Evolutionary conservation across 2,888 invertebrate species (phyloP), one percentile per base, ranked within the genome.

Genomic region (Dorcus parallelipipedus): DNA sequence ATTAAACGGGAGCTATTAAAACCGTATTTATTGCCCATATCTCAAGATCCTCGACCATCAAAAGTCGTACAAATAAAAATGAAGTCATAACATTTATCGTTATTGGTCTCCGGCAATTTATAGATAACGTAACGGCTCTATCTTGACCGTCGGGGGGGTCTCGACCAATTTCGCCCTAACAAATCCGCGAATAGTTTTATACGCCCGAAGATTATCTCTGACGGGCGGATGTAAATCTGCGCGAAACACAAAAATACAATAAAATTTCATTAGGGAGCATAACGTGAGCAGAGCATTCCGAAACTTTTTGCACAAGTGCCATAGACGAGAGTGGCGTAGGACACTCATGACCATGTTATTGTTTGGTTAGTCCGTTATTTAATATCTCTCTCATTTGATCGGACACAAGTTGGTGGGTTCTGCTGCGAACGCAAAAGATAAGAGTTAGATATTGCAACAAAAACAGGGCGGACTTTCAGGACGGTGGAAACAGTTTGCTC

Each of bases 281-380:
- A 20, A 48, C 43, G 41, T 38, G 20, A 41, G 38, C 42, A 47
- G 48, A 58, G 26, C 43, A 51, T 41, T 48, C 38, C 54, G 59
- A 61, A 64, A 64, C 48, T 64, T 61, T 63, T 63, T 60, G 50
- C 48, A 6, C 47, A 56, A 60, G 64, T 58, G 60, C 53, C 49
- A 53, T 56, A 56, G 61, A 63, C 33, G 45, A 49, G 60, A 62
- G 58, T 59, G 58, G 54, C 40, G 26, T 49, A 49, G 49, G 26
- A 33, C 62, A 55, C 61, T 58, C 54, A 39, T 52, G 54, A 59
- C 52, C 57, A 59, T 62, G 63, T 63, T 64, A 63, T 64, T 64
- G 64, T 64, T 64, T 63, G 64, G 61, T 64, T 61, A 63, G 63
- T 61, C 56, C 59, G 62, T 64, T 67, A 66, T 67, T 67, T 67